Percentiles rank a stretch among this genome's conserved stretches.
Conservation (phyloP, 2,113 vertebrate species). For the Siniperca chuatsi region DNA sequence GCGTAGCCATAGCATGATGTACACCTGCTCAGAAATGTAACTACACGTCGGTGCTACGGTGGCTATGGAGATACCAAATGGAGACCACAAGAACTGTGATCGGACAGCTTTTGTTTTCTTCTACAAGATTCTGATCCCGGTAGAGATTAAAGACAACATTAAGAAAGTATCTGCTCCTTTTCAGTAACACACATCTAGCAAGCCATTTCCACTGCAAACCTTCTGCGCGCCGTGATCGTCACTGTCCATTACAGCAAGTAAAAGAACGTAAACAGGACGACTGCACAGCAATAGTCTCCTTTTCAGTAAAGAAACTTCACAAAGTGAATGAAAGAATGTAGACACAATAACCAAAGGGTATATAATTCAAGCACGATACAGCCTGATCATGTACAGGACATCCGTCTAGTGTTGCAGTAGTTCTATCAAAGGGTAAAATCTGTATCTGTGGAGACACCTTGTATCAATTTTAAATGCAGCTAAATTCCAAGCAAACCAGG, state of each 20-base stretch:
- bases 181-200: not conserved
- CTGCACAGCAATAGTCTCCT: not conserved
- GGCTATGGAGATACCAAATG: not conserved
- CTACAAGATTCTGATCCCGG: not conserved
- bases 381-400: not conserved
- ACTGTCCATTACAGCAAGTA: not conserved
- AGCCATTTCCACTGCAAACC: not conserved
- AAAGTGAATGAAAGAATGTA: slow-evolving; percentile 12
- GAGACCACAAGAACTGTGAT: not conserved
- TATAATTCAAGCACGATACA: not conserved
- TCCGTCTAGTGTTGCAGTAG: not conserved
- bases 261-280: not conserved
- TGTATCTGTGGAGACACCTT: not conserved
- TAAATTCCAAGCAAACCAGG: not conserved
- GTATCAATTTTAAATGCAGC: not conserved
- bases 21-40: not conserved
- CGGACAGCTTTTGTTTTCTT: not conserved
- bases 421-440: not conserved
- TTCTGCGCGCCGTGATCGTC: not conserved
- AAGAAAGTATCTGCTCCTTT: not conserved
- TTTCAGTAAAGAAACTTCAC: not conserved
- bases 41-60: not conserved
- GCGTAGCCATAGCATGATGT: not conserved
- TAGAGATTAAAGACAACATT: not conserved
- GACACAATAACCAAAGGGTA: not conserved